Base-by-base conservation (phyloP, 2,888 invertebrate genomes). In the Pseudoips prasinana region DNA sequence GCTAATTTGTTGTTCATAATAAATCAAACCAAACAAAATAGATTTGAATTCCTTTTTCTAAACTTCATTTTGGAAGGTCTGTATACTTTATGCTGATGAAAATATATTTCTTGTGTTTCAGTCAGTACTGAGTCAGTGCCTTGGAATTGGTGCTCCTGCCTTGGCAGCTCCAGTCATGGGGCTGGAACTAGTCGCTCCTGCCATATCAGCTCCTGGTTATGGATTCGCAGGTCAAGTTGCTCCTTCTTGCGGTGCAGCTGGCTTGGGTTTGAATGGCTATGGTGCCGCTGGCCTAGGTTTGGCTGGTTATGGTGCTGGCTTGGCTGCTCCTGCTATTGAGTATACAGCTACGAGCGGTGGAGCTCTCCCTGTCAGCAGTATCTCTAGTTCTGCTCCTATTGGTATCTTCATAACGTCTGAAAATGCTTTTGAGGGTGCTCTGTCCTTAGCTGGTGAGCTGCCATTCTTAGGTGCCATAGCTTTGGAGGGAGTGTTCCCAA, bases 391-490 rank as follows among this genome's bases (percentile, higher is more conserved):
- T 25, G 35, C 56, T 7, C 71, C 72, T 1, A 47, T 45, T 9
- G 61, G 60, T 7, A 28, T 73, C 7, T 44, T 56, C 10, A 55
- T 67, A 1, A 29, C 47, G 1, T 70, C 72, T 3, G 71, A 73
- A 33, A 67, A 67, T 37, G 53, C 10, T 5, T 64, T 60, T 23
- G 53, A 57, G 9, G 70, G 68, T 0, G n/a, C 32, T 7, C 25
- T 70, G 10, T 26, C 27, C 7, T 58, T 61, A 1, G 44, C 26
- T 20, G 70, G 70, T 10, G 54, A 60, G 37, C 46, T 69, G 43
- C 71, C 71, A 9, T 65, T 64, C 57, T 33, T 70, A 8, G 58
- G 64, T 17, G 45, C 64, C 29, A 61, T 57, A 7, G 58, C 24
- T 29, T 10, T 71, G 29, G 60, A 66, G 19, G 66, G 64, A 7